Base-by-base conservation (phyloP, 2,113 vertebrate species). In the Xyrauchen texanus region DNA sequence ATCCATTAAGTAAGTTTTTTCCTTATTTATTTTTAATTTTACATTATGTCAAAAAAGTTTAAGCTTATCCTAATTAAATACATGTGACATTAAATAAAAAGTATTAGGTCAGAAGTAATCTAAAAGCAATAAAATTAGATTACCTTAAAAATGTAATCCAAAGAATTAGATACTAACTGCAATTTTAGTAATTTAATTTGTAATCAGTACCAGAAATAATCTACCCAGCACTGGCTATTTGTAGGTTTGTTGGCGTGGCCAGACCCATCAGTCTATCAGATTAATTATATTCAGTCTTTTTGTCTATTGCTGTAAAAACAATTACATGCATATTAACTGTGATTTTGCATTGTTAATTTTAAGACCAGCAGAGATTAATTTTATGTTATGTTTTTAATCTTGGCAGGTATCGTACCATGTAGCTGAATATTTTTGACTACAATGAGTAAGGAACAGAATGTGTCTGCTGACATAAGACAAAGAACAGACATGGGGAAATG, bases 291-390 rank as follows among this genome's bases (percentile, higher is more conserved):
- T 11, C 6, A 68, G 69, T 15, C 51, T 15, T 58, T 58, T 58
- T 58, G 13, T 34, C 9, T 60, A 46, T 72, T 72, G 42, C 71
- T 49, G 0, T 12, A 49, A 74, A 73, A 73, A 62, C 15, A 13
- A 11, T 16, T 10, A 12, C 15, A 73, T 34, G 21, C 21, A 34
- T 34, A 34, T 34, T 34, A 62, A 58, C 70, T 34, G 15, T 21
- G 42, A 58, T 62, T 21, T 47, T 49, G 58, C 44, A 16, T 16
- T 13, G 57, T 73, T n/a, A n/a, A n/a, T n/a, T n/a, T n/a, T n/a
- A 21, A 73, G 34, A 72, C 70, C 57, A 45, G 53, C 68, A 62
- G n/a, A 47, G 45, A 73, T 74, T 62, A n/a, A 62, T 74, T 62
- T 62, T 62, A 49, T 12, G 15, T 9, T 21, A 62, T 74, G 57